Base-by-base conservation (phyloP, 2,888 invertebrate genomes). In the Apotomis betuletana region DNA sequence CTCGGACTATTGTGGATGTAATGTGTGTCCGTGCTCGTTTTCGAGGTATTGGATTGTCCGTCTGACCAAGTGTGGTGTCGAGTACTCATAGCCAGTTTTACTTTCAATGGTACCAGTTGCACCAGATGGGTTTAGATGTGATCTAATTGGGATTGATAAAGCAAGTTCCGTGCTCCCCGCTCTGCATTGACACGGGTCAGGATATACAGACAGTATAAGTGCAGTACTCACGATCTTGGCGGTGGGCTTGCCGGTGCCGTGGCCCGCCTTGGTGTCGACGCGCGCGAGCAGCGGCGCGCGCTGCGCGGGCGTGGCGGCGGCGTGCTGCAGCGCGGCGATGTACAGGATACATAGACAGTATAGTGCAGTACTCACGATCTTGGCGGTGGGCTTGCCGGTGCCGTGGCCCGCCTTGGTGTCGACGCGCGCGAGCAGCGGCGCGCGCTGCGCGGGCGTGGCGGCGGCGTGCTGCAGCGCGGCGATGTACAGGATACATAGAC, bases 341-440 rank as follows among this genome's bases (percentile, higher is more conserved):
- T 97, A 98, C 92, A 15, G 15, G 15, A 15, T 15, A 15, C 15
- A 15, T 15, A 15, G 15, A 15, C 15, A 15, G 15, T 15, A 15
- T 15, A 8, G 44, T 44, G 44, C 15, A 15, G 8, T 12, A 83
- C 94, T n/a, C n/a, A 98, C 98, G 81, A 97, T 93, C 95, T 99
- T 99, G 3, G 96, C 94, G 58, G 98, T 99, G 67, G 99, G 99
- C 88, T 99, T 99, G 49, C 99, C 99, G 74, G 96, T 95, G 59
- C 99, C 99, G 93, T 99, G 99, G 0, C 99, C 99, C 15, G 99
- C 97, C 90, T 98, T 98, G 71, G 97, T 98, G 86, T 99, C 99
- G 76, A 99, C 95, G 70, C 97, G 94, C 70, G 98, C 96, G 75
- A 99, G 90, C 77, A 99, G 89, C 2, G 99, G 99, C 80, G 97